phyloP scores from a whole-genome alignment of 2,888 invertebrate species.

The Agrypnus murinus region DNA sequence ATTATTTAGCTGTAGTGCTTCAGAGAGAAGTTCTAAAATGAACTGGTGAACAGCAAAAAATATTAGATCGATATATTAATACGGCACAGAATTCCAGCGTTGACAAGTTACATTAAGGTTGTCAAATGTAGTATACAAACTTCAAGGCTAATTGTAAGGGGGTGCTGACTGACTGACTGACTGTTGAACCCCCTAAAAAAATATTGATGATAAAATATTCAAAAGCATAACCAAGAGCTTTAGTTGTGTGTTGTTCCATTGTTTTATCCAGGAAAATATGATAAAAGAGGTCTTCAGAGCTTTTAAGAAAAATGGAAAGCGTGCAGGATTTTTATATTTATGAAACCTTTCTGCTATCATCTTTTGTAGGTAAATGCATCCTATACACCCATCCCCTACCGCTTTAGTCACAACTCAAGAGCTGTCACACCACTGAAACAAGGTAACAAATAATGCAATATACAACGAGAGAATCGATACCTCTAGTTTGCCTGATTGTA shows the following conservation, averaged over 20 bases:
- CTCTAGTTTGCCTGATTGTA: constrained; percentile 12
- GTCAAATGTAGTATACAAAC: no score
- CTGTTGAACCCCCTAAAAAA: no score
- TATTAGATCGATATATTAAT: no score
- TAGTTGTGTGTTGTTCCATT: not conserved
- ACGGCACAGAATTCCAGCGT: no score
- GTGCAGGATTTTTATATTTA: constrained; percentile 15
- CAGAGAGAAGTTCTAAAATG: no score
- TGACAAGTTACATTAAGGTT: no score
- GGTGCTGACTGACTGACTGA: no score
- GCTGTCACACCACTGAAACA: constrained; percentile 11
- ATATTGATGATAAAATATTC: no score
- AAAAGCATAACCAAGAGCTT: no score
- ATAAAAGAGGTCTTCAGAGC: constrained; percentile 17
- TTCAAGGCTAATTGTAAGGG: no score
- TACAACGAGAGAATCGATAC: constrained; percentile 14
- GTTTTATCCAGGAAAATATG: constrained; percentile 5
- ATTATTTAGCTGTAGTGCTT: no score
- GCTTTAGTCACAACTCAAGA: constrained; percentile 3
- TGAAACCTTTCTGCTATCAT: constrained; percentile 15
- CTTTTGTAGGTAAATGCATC: constrained; percentile 14
- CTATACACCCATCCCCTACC: not conserved
- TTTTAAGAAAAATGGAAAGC: constrained; percentile 24
- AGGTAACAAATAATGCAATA: constrained; percentile 26
- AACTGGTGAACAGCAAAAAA: no score